These are phyloP conservation scores for Notamacropus eugenii DNA, from an alignment of 2,797 vertebrate species.

Conservation along the genomic window DNA sequence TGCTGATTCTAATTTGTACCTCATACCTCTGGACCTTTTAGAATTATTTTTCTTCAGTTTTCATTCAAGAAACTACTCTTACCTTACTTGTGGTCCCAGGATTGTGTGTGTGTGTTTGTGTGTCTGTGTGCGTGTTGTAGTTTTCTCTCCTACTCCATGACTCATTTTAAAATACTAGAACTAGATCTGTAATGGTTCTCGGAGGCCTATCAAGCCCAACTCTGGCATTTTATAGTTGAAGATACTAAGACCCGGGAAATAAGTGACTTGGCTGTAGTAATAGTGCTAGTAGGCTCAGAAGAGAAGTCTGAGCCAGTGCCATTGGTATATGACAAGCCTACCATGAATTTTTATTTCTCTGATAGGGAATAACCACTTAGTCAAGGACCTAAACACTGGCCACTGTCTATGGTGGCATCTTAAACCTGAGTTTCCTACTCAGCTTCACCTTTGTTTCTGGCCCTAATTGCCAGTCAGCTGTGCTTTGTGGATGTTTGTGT, in stretches of 20 bases:
- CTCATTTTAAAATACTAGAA: too few species aligned
- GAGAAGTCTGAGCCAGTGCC: constrained; percentile 12
- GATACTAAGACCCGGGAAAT: constrained; percentile 13
- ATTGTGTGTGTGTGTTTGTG: not conserved
- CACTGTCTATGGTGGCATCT: not conserved
- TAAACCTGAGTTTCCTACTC: not conserved
- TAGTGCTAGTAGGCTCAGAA: not conserved
- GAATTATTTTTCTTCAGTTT: not conserved
- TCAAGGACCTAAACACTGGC: not conserved
- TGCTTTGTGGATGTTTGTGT: not conserved
- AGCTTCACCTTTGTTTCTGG: not conserved
- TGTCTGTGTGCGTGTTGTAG: not conserved
- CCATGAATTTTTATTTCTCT: not conserved
- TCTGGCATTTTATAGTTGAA: constrained; percentile 6
- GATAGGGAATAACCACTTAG: not conserved
- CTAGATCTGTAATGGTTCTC: not conserved
- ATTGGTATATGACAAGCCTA: not conserved
- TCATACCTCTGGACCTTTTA: not conserved
- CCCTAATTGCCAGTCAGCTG: not conserved
- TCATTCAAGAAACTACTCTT: not conserved
- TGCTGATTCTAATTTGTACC: not conserved
- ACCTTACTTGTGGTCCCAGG: not conserved
- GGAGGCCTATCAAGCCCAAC: not conserved
- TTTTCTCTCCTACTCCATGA: not conserved
- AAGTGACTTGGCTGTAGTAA: not conserved